Evolutionary conservation across 2,888 invertebrate species (phyloP).

Genomic region (Lepidochrysops patricia): DNA sequence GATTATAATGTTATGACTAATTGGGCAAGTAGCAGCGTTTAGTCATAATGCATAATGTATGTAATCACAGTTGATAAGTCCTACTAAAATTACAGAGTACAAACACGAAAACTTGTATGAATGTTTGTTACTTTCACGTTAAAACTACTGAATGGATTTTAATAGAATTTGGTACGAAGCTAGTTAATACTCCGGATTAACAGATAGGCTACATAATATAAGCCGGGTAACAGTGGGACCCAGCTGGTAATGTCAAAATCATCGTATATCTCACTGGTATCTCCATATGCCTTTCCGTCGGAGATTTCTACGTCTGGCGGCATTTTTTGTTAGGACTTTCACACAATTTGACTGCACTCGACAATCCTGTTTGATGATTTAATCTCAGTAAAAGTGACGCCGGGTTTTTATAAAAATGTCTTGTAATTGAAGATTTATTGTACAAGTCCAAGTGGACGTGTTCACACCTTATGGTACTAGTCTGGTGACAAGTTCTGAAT

Average conservation of each 20-base stretch:
- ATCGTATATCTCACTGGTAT: constrained; percentile 18
- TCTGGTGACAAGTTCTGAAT: not conserved
- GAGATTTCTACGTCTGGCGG: constrained; percentile 20
- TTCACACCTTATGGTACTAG: not conserved
- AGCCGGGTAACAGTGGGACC: not conserved
- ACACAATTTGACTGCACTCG: constrained; percentile 25
- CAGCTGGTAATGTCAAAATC: constrained; percentile 16
- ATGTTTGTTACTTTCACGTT: too few relatives aligned
- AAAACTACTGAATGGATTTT: too few relatives aligned
- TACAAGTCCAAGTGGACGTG: not conserved
- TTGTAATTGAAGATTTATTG: constrained; percentile 3
- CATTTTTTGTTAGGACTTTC: constrained; percentile 30
- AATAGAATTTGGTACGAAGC: too few relatives aligned
- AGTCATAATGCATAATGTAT: constrained; percentile 3
- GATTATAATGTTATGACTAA: not conserved
- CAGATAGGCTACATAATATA: too few relatives aligned
- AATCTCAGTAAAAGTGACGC: not conserved
- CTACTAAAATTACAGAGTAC: too few relatives aligned
- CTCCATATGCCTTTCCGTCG: constrained; percentile 21
- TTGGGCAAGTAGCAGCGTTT: not conserved
- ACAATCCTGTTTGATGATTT: constrained; percentile 17
- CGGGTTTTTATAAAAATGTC: not conserved
- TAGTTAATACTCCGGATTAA: too few relatives aligned
- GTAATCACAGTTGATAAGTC: constrained; percentile 2
- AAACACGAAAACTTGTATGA: too few relatives aligned